Evolutionary conservation across 2,797 vertebrate species (phyloP), one percentile per base, ranked within the genome.

Genomic region (Astyanax mexicanus): DNA sequence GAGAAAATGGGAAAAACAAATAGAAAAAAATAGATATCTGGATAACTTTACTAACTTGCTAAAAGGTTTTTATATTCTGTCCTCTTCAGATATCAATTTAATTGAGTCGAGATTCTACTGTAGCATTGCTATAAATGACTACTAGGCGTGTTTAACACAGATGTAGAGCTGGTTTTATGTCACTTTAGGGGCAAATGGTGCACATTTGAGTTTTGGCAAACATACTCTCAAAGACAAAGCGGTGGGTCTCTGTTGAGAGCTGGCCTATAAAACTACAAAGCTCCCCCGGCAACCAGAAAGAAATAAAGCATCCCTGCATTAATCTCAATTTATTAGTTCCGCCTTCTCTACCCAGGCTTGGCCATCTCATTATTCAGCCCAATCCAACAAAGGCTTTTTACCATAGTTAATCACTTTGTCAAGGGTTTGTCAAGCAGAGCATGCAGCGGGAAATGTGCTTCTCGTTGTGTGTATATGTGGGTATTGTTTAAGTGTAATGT

Each of bases 241-340:
- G 42, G 32, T 17, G n/a, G 45, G 58, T 37, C 13, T 61, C 51
- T 77, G 57, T 76, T 62, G 40, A 54, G 58, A 60, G 49, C 68
- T 25, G 37, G 40, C 79, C 44, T 70, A 54, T 19, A 38, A 80
- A 77, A 58, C 47, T n/a, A 55, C 76, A 74, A 81, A 74, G 69
- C 73, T 19, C 40, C 32, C 60, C 73, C 57, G 69, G 64, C 65
- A 76, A 79, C 51, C 25, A 44, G 12, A 62, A 66, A 81, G 67
- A 79, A 73, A 79, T 60, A 65, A 68, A 72, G 72, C 62, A 60
- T 51, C 57, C 58, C 76, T 80, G 77, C 42, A 80, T 83, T 78
- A 57, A 67, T 79, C 75, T 78, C 38, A 23, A 49, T 71, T 75
- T 66, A 72, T 78, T 78, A 69, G 32, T 11, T 62, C 72, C 67